These are phyloP conservation scores for Propithecus coquereli DNA, from an alignment of 2,113 vertebrate species.

Conservation along the genomic window DNA sequence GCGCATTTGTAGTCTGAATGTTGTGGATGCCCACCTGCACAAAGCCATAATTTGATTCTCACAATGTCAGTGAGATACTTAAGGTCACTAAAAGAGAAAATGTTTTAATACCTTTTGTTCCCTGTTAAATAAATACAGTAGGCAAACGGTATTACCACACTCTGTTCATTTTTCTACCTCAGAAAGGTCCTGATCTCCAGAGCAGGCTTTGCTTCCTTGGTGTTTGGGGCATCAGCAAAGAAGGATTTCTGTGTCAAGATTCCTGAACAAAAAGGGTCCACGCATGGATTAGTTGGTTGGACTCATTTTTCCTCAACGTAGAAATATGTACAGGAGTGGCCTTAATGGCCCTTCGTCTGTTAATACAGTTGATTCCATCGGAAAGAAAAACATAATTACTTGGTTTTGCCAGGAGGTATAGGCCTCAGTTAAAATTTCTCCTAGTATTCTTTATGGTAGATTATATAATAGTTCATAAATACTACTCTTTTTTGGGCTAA, in stretches of 20 bases:
- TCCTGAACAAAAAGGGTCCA: background rate
- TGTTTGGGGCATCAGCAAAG: background rate
- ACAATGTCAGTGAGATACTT: background rate
- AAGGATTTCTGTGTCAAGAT: background rate
- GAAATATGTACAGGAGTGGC: background rate
- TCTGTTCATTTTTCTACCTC: background rate
- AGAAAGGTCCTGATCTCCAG: background rate
- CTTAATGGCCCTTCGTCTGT: background rate
- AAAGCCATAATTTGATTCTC: background rate
- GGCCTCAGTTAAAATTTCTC: background rate
- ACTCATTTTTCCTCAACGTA: background rate
- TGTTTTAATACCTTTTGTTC: background rate
- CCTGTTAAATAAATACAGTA: background rate
- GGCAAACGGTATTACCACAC: background rate
- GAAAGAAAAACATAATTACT: background rate
- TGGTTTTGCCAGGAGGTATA: background rate
- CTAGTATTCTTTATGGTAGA: background rate
- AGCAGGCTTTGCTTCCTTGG: background rate
- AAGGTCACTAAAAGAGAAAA: background rate
- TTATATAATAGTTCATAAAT: background rate
- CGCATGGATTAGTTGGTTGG: background rate
- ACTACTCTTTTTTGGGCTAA: background rate
- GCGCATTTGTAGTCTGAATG: background rate
- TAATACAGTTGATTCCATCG: background rate
- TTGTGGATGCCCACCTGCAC: background rate